Base-by-base conservation (phyloP, 2,113 vertebrate species). In the Sprattus sprattus region DNA sequence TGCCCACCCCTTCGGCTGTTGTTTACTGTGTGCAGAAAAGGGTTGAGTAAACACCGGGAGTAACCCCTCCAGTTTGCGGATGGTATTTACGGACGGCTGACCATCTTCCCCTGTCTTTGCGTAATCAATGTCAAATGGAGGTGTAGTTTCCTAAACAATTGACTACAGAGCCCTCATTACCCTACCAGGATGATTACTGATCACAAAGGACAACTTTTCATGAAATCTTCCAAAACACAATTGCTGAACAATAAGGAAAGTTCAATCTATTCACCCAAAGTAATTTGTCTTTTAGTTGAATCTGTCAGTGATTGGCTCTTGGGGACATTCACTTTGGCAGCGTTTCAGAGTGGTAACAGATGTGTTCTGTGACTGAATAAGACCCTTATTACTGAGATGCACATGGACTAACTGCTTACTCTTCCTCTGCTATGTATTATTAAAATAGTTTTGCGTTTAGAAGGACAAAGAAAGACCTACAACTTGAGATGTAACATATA, bases 121-220 rank as follows among this genome's bases (percentile, higher is more conserved):
- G 71, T 39, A 16, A 78, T 78, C 71, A 78, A 78, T 78, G 71
- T 32, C 3, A 78, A 78, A 78, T 39, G 71, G 13, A 78, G 71
- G 32, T 39, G 71, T 16, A 16, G 71, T 39, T 78, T 28, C 4
- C 32, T 78, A 32, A 78, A 78, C 8, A 78, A 39, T 39, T 11
- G 28, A 32, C 71, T 6, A 16, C 28, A 39, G 32, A 78, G 71
- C 3, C 25, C 67, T 78, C 28, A 39, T 78, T 78, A 16, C 71
- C 71, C 71, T 78, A 44, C 71, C 25, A 28, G 32, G 71, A 78
- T 78, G 28, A 78, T 78, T 78, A 32, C 54, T 60, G 22, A 60
- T 60, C 54, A 60, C 54, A 60, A 20, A 60, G 54, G 18, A 60
- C 71, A 78, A 78, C 28, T 78, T 78, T 78, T 39, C 32, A 15